Conservation (phyloP, 2,797 vertebrate genomes). For the Triplophysa bombifrons region DNA sequence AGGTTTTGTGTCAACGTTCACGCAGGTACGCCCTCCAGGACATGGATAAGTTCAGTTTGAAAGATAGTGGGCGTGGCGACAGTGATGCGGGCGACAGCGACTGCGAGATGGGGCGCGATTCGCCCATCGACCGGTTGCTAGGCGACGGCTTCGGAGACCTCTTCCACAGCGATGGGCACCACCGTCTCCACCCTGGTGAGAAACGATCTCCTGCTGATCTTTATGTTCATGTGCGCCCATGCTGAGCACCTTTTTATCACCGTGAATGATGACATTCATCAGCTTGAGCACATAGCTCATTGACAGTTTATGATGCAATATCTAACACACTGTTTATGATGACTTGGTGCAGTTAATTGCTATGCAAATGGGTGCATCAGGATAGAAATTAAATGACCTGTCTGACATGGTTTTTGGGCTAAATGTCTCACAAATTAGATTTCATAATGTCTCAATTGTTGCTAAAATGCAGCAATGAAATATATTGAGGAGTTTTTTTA, state of each 20-base stretch:
- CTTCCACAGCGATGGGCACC: constrained; percentile 91
- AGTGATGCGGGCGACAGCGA: constrained; percentile 99
- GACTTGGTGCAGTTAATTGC: constrained; percentile 24
- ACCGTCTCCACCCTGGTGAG: constrained; percentile 95
- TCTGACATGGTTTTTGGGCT: background rate
- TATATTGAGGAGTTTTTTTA: too few species aligned
- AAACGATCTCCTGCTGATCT: constrained; percentile 9
- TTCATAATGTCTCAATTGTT: background rate
- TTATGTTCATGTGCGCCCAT: background rate
- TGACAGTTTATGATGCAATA: constrained; percentile 20
- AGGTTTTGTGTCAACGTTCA: constrained; percentile 46
- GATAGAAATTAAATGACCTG: constrained; percentile 17
- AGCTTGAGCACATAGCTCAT: constrained; percentile 28
- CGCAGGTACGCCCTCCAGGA: constrained; percentile 96
- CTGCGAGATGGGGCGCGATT: constrained; percentile 98
- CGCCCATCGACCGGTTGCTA: constrained; percentile 96
- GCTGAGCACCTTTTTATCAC: constrained; percentile 31
- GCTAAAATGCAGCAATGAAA: background rate
- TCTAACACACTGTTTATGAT: constrained; percentile 4
- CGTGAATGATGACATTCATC: constrained; percentile 39
- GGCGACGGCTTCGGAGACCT: constrained; percentile 98
- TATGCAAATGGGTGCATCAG: background rate
- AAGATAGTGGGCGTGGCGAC: constrained; percentile 98
- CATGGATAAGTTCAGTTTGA: constrained; percentile 99
- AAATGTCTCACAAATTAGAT: background rate